Evolutionary conservation across 2,113 vertebrate genomes (phyloP).

Genomic region (Xyrauchen texanus): DNA sequence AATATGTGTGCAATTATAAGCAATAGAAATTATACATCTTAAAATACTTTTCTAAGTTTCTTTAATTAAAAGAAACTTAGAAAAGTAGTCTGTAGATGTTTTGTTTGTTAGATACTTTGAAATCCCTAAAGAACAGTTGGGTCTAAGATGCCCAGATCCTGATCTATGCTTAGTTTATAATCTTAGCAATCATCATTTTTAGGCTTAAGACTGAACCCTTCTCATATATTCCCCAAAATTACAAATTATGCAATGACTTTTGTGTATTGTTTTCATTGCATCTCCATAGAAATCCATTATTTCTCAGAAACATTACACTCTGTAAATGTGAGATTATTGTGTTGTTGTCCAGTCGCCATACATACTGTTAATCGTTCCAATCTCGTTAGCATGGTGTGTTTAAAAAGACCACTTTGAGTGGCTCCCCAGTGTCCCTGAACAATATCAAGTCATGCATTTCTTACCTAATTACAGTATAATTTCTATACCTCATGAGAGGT

Average conservation of each 20-base stretch:
- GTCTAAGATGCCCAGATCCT: background rate
- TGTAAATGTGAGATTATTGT: too few species aligned
- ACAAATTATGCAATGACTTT: background rate
- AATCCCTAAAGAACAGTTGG: too few species aligned
- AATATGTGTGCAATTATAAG: too few species aligned
- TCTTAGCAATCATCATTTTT: background rate
- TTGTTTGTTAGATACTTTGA: too few species aligned
- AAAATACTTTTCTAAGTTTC: too few species aligned
- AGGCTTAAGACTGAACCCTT: background rate
- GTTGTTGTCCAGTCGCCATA: background rate
- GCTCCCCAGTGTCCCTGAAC: background rate
- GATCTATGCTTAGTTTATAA: background rate
- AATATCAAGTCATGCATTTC: background rate
- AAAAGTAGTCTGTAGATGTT: too few species aligned
- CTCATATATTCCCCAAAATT: background rate
- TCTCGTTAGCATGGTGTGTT: conserved; percentile 1
- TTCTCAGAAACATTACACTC: too few species aligned
- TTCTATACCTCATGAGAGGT: conserved; percentile 13
- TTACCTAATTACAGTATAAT: conserved; percentile 9
- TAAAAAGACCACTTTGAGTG: background rate
- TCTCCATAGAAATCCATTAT: background rate
- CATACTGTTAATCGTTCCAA: background rate
- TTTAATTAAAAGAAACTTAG: too few species aligned
- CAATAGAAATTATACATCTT: too few species aligned
- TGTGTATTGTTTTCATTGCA: conserved; percentile 27